Percentiles rank a stretch among this genome's conserved stretches.
Conservation (phyloP, 2,797 vertebrate species). For the Mallotus villosus region DNA sequence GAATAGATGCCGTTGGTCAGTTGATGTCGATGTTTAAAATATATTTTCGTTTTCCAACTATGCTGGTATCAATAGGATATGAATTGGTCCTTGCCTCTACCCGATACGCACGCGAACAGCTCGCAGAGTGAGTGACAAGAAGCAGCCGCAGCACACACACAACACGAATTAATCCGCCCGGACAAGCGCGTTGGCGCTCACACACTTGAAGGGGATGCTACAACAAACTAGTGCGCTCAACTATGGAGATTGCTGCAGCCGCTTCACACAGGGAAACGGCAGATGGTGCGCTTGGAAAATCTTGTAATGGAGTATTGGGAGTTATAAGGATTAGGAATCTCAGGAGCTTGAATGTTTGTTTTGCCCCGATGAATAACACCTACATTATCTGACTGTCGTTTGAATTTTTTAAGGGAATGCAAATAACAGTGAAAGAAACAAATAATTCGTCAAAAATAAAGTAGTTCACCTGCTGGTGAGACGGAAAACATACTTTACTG, state of each 20-base stretch:
- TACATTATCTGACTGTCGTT: not conserved
- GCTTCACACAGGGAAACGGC: conserved; percentile 55
- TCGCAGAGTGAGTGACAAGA: conserved; percentile 88
- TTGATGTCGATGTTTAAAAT: conserved; percentile 36
- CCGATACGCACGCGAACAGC: conserved; percentile 78
- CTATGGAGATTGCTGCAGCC: conserved; percentile 21
- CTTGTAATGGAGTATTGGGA: conserved; percentile 34
- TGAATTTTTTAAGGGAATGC: too few relatives aligned
- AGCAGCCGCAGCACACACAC: conserved; percentile 81
- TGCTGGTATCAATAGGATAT: conserved; percentile 47
- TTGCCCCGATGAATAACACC: not conserved
- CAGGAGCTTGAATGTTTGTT: conserved; percentile 1
- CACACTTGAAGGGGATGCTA: conserved; percentile 28
- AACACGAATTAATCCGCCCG: conserved; percentile 84
- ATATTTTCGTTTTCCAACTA: conserved; percentile 65
- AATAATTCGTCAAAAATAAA: too few relatives aligned
- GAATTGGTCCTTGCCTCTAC: conserved; percentile 74
- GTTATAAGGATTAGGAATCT: conserved; percentile 70
- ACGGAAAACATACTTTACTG: too few relatives aligned
- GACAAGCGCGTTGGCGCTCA: conserved; percentile 46
- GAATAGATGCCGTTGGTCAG: conserved; percentile 58
- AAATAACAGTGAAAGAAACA: too few relatives aligned
- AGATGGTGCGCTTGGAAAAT: conserved; percentile 68
- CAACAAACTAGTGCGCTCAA: conserved; percentile 70
- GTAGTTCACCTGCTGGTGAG: too few relatives aligned